Evolutionary conservation across 2,888 invertebrate species (phyloP), one percentile per base, ranked within the genome.

Genomic region (Leptarthrus brevirostris): DNA sequence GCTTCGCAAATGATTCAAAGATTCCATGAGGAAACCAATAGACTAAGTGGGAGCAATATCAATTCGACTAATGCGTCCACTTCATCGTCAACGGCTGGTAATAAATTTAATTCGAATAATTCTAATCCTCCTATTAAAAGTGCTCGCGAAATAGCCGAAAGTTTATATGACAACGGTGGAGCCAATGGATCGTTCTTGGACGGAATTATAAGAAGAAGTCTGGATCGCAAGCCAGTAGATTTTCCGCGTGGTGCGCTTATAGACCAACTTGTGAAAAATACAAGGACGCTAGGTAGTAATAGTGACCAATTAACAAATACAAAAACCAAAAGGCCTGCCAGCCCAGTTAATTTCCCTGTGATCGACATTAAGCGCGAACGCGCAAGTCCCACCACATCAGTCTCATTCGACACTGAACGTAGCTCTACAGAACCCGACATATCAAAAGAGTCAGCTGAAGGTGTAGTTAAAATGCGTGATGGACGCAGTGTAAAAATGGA

Each of bases 1-100:
- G 92, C 93, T 40, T 90, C 92, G 70, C 93, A 93, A 81, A 91
- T 93, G 89, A 91, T 93, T 88, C 92, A 93, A 79, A 88, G 92
- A 74, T 86, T 93, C 76, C 92, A 93, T 80, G 93, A 93, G 80
- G 92, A 93, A 76, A 88, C 88, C 70, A 87, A 87, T 30, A 86
- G 88, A 73, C 77, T 81, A 0, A 77, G 83, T 85, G 78, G 80
- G 82, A 81, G 75, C 24, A 44, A 40, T n/a, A 44, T 22, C 20
- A 40, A 14, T 24, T 47, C 72, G 61, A 30, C 70, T 10, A 70
- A 72, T 76, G 16, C 64, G 26, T 30, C 74, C 22, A 44, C 69
- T 44, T 77, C 79, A 14, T 77, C 78, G 36, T 75, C 79, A 10
- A 79, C 34, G 76, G 66, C 74, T 30, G 74, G 74, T 56, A 70